phyloP scores from a whole-genome alignment of 2,888 invertebrate genomes.

The Hirtodrosophila cameraria region DNA sequence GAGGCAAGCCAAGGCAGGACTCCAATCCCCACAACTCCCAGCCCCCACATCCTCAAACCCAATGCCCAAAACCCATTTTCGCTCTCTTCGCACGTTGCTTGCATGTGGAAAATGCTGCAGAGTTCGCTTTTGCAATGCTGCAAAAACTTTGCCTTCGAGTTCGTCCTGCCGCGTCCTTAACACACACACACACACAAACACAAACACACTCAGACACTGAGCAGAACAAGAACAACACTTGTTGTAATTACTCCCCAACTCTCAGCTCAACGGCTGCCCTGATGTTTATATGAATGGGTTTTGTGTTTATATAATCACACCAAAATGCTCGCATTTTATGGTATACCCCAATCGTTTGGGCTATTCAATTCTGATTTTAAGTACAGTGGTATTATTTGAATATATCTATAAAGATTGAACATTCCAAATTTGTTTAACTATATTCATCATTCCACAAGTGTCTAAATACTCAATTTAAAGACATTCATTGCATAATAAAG shows the following conservation, averaged over 20 bases:
- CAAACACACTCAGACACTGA: not conserved
- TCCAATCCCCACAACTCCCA: not conserved
- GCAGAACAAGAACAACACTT: slow-evolving; percentile 56
- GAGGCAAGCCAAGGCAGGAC: slow-evolving; percentile 18
- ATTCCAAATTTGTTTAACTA: too few relatives aligned
- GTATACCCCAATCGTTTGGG: slow-evolving; percentile 12
- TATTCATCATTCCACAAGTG: too few relatives aligned
- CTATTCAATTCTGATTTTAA: slow-evolving; percentile 26
- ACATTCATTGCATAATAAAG: too few relatives aligned
- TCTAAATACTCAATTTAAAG: too few relatives aligned
- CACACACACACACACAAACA: not conserved
- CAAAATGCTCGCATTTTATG: slow-evolving; percentile 50
- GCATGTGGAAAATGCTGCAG: slow-evolving; percentile 32
- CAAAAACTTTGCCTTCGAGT: slow-evolving; percentile 37
- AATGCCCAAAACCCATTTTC: not conserved
- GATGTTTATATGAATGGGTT: slow-evolving; percentile 71
- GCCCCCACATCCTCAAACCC: not conserved
- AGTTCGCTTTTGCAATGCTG: slow-evolving; percentile 28
- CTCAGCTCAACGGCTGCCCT: slow-evolving; percentile 54
- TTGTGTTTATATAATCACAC: slow-evolving; percentile 75
- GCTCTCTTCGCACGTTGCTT: slow-evolving; percentile 16
- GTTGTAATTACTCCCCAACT: slow-evolving; percentile 72
- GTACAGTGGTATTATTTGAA: slow-evolving; percentile 10
- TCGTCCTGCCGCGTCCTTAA: not conserved
- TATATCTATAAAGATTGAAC: too few relatives aligned